Conservation (phyloP, 2,888 invertebrate genomes). For the Acanthoscelides obtectus region DNA sequence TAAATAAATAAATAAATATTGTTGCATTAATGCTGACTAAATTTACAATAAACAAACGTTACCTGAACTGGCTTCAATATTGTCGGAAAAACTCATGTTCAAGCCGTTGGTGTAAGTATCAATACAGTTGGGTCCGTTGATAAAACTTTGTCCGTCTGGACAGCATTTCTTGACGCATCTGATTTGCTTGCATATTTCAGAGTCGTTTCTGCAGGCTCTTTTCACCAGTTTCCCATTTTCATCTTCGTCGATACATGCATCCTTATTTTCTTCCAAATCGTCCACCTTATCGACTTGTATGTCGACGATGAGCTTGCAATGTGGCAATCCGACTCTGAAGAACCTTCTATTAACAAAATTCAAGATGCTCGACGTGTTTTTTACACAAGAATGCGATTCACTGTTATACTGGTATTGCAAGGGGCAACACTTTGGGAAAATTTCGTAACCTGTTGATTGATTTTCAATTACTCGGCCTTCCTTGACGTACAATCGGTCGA, state of each 20-base stretch:
- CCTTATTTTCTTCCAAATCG: constrained; percentile 7
- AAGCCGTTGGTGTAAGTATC: constrained; percentile 32
- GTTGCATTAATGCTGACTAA: no score
- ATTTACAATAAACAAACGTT: background rate
- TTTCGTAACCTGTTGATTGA: background rate
- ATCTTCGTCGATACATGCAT: constrained; percentile 26
- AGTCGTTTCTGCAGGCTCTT: constrained; percentile 29
- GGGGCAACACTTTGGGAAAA: constrained; percentile 37
- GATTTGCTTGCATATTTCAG: constrained; percentile 25
- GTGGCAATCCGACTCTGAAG: constrained; percentile 30
- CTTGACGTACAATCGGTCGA: constrained; percentile 9
- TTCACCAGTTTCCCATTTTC: constrained; percentile 20
- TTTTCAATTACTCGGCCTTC: background rate
- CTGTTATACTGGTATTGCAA: constrained; percentile 27
- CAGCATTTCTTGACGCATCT: constrained; percentile 54
- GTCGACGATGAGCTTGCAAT: constrained; percentile 32
- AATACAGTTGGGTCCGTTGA: constrained; percentile 29
- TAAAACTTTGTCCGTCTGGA: constrained; percentile 51
- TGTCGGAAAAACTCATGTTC: constrained; percentile 25
- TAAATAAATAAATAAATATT: no score
- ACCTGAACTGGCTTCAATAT: constrained; percentile 17
- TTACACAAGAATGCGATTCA: constrained; percentile 26
- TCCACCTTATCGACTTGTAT: constrained; percentile 8
- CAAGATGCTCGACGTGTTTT: constrained; percentile 13
- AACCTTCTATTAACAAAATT: constrained; percentile 22